phyloP scores from a whole-genome alignment of 2,888 invertebrate genomes.

The Agonopterix alstromeriana region DNA sequence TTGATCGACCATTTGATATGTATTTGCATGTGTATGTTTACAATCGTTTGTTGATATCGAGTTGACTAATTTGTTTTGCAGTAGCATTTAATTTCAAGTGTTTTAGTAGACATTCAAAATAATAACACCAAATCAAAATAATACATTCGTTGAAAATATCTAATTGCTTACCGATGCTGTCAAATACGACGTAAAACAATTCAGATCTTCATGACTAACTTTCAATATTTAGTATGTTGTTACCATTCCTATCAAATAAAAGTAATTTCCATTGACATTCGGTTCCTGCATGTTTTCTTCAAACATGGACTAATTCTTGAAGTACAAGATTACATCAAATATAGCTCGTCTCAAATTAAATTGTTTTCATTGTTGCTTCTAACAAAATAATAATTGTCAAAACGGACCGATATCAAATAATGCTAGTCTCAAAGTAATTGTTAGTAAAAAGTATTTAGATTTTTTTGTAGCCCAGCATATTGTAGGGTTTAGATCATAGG shows the following conservation, averaged over 20 bases:
- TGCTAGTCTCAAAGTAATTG: slow-evolving; percentile 63
- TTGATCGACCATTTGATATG: slow-evolving; percentile 8
- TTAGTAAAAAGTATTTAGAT: slow-evolving; percentile 1
- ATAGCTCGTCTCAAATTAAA: neutral
- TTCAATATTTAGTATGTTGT: neutral
- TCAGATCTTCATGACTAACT: neutral
- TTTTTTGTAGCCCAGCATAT: neutral
- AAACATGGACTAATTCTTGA: neutral
- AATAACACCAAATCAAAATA: slow-evolving; percentile 2
- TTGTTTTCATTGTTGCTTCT: neutral
- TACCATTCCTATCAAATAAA: too few relatives aligned
- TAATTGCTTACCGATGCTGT: neutral
- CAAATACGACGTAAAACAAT: slow-evolving; percentile 3
- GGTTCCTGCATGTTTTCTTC: neutral
- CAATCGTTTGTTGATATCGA: slow-evolving; percentile 21
- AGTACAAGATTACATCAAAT: neutral
- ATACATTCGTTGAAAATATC: neutral
- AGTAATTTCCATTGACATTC: neutral
- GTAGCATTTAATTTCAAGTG: slow-evolving; percentile 41
- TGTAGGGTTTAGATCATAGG: too few relatives aligned
- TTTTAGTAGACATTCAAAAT: slow-evolving; percentile 1
- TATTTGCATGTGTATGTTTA: slow-evolving; percentile 45
- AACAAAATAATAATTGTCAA: neutral
- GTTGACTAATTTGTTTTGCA: slow-evolving; percentile 44
- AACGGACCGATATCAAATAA: slow-evolving; percentile 48